Conservation (phyloP, 2,888 invertebrate genomes). For the Chrysotoxum bicinctum region DNA sequence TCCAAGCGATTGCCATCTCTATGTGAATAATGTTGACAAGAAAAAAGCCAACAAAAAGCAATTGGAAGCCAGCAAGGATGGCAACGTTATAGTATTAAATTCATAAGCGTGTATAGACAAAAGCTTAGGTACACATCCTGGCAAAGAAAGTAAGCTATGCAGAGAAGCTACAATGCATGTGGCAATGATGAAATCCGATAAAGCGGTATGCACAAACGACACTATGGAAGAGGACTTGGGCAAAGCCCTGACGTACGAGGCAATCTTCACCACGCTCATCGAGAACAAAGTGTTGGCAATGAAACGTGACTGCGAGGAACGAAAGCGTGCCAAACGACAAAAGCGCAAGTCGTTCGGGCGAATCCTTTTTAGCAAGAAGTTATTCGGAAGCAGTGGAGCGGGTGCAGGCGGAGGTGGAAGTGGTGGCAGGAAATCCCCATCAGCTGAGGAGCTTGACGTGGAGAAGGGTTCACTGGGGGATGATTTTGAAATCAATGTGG, state of each 20-base stretch:
- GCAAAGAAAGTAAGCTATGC: constrained; percentile 45
- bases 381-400: constrained; percentile 75
- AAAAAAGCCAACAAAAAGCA: constrained; percentile 47
- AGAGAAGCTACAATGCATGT: constrained; percentile 39
- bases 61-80: constrained; percentile 48
- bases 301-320: constrained; percentile 81
- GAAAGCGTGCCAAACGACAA: constrained; percentile 79
- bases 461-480: constrained; percentile 58
- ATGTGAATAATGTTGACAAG: constrained; percentile 63
- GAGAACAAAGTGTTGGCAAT: constrained; percentile 81
- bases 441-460: constrained; percentile 41
- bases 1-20: constrained; percentile 48
- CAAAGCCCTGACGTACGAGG: constrained; percentile 81
- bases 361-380: constrained; percentile 78
- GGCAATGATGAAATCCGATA: constrained; percentile 78
- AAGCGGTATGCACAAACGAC: constrained; percentile 81
- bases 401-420: neutral
- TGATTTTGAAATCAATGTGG: constrained; percentile 40
- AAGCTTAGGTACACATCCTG: constrained; percentile 36
- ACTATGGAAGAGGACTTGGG: constrained; percentile 79
- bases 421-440: constrained; percentile 46
- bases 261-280: constrained; percentile 80
- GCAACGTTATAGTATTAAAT: constrained; percentile 67
- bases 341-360: constrained; percentile 80
- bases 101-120: constrained; percentile 40